Conservation (phyloP, 1,140 invertebrate genomes). For the Drosophila equinoxialis region DNA sequence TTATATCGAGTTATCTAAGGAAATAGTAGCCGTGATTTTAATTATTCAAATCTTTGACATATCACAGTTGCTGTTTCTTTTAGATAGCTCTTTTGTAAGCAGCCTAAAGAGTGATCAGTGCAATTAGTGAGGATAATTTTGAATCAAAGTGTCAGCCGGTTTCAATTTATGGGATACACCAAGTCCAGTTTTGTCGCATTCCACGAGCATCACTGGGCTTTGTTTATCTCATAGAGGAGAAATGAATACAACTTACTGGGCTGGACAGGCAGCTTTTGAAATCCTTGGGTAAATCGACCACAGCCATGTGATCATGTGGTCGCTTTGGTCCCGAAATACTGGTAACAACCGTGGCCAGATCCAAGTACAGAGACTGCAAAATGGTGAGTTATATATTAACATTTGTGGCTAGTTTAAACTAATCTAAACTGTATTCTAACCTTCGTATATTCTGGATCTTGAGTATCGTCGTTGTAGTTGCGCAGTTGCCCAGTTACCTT, state of each 20-base stretch:
- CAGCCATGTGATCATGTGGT: slow-evolving; percentile 91
- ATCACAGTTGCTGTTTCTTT: slow-evolving; percentile 84
- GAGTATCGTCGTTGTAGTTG: slow-evolving; percentile 89
- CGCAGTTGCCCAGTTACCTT: slow-evolving; percentile 91
- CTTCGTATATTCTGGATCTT: slow-evolving; percentile 95
- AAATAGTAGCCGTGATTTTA: slow-evolving; percentile 83
- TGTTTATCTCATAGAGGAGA: slow-evolving; percentile 85
- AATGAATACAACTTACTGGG: slow-evolving; percentile 87
- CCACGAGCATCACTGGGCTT: slow-evolving; percentile 85
- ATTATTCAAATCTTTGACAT: slow-evolving; percentile 48
- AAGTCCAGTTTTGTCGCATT: slow-evolving; percentile 83
- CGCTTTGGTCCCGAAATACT: slow-evolving; percentile 98
- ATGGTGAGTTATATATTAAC: slow-evolving; percentile 50
- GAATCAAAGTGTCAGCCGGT: slow-evolving; percentile 21
- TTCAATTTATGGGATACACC: slow-evolving; percentile 84
- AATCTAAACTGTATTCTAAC: slow-evolving; percentile 64
- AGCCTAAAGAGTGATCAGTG: slow-evolving; percentile 39
- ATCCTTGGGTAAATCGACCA: slow-evolving; percentile 96
- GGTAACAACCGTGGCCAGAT: slow-evolving; percentile 94
- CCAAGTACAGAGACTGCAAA: slow-evolving; percentile 91
- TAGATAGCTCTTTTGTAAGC: slow-evolving; percentile 83
- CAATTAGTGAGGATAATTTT: not conserved
- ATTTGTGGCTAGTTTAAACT: too few species aligned
- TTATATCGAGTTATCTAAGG: slow-evolving; percentile 83
- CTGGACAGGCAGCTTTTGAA: slow-evolving; percentile 93